A percentile compares a stretch with the other conserved stretches of the same genome.
Evolutionary conservation across 2,888 invertebrate genomes (phyloP).

Genomic region (Archips xylosteana): DNA sequence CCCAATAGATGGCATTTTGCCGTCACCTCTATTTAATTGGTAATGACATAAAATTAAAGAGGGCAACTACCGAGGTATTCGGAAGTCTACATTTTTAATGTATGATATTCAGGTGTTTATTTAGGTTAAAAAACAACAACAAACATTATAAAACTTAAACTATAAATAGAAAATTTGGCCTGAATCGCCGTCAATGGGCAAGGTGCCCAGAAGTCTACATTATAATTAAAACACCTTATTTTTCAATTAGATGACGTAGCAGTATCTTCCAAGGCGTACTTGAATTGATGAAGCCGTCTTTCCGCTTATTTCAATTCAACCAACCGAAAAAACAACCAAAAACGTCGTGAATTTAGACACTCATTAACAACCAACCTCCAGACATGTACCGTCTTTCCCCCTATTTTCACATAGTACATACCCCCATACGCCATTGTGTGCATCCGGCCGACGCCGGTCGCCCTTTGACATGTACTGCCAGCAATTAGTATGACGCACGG

Average conservation of each 20-base stretch:
- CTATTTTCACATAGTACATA: constrained; percentile 68
- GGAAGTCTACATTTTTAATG: too few relatives aligned
- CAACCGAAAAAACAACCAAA: constrained; percentile 22
- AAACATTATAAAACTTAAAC: too few relatives aligned
- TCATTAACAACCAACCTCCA: constrained; percentile 71
- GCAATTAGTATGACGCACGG: constrained; percentile 81
- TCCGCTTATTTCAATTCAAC: constrained; percentile 23
- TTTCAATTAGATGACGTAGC: background rate
- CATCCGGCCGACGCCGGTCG: constrained; percentile 83
- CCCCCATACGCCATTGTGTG: constrained; percentile 81
- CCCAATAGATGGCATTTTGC: too few relatives aligned
- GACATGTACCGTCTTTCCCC: constrained; percentile 71
- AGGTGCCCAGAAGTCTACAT: too few relatives aligned
- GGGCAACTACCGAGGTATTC: too few relatives aligned
- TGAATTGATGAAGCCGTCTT: background rate
- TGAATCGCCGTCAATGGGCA: too few relatives aligned
- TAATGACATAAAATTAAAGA: too few relatives aligned
- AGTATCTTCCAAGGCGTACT: background rate
- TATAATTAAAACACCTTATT: too few relatives aligned
- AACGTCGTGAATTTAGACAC: constrained; percentile 51
- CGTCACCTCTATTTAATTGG: too few relatives aligned
- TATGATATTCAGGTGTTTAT: too few relatives aligned
- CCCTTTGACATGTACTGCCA: constrained; percentile 83
- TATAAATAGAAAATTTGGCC: too few relatives aligned
- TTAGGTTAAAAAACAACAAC: too few relatives aligned